Percentiles rank a stretch among this genome's conserved stretches.
phyloP scores from a whole-genome alignment of 1,140 invertebrate species.

The honey bee (Apis mellifera) region DNA sequence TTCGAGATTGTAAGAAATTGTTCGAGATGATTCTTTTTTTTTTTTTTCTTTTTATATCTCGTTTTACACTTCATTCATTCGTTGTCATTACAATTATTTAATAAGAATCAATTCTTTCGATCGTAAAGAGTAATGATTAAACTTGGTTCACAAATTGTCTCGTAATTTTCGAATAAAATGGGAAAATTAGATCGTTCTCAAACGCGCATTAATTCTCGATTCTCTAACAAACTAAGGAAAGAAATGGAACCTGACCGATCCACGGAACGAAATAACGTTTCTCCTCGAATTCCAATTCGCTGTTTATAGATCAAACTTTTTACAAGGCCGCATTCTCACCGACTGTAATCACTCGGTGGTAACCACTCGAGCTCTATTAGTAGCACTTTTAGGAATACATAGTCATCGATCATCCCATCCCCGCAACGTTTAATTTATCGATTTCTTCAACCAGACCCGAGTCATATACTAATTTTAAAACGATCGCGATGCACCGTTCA shows the following conservation, averaged over 20 bases:
- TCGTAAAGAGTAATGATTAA: not conserved
- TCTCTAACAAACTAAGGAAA: not conserved
- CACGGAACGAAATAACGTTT: not conserved
- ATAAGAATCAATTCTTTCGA: not conserved
- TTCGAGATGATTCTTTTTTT: too few relatives aligned
- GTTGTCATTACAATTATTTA: too few relatives aligned
- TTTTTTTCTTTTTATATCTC: too few relatives aligned
- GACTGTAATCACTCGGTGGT: not conserved
- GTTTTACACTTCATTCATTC: too few relatives aligned
- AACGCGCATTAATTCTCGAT: not conserved
- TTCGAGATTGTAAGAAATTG: too few relatives aligned
- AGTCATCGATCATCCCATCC: constrained; percentile 21
- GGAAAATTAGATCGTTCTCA: not conserved
- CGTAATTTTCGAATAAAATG: not conserved
- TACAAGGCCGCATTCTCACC: not conserved
- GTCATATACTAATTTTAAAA: constrained; percentile 7
- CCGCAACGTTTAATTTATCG: constrained; percentile 14
- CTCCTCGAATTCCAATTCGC: not conserved
- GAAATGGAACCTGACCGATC: not conserved
- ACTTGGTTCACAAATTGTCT: too few relatives aligned
- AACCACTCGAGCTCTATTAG: constrained; percentile 21
- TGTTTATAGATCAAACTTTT: constrained; percentile 1
- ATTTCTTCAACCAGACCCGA: constrained; percentile 8
- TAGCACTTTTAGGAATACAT: constrained; percentile 4
- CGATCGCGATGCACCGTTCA: constrained; percentile 5